These are phyloP conservation scores for Anguilla rostrata DNA, from an alignment of 2,113 vertebrate genomes.

Conservation along the genomic window DNA sequence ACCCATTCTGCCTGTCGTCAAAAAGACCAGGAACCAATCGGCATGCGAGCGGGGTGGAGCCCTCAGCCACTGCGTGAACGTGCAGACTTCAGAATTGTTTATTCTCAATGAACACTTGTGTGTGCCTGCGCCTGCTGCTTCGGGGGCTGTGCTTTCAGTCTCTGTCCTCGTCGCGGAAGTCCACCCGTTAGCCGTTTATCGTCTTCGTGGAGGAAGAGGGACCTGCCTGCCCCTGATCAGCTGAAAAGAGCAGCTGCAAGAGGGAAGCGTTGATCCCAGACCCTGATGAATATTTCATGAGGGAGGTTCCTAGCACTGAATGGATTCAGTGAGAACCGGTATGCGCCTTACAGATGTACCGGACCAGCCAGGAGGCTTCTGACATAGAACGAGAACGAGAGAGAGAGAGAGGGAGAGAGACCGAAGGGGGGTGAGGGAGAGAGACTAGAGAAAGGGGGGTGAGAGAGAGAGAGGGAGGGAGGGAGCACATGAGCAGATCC, in stretches of 20 bases:
- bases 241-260: slow-evolving; percentile 24
- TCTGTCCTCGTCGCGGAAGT: slow-evolving; percentile 9
- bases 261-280: slow-evolving; percentile 60
- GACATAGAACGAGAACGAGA: slow-evolving; percentile 41
- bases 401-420: slow-evolving; percentile 22
- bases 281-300: slow-evolving; percentile 71
- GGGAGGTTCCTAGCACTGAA: slow-evolving; percentile 70
- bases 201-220: slow-evolving; percentile 42
- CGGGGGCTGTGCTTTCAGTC: slow-evolving; percentile 21
- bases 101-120: slow-evolving; percentile 69
- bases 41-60: slow-evolving; percentile 73
- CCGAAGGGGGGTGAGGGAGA: slow-evolving; percentile 43
- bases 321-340: slow-evolving; percentile 69
- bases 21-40: slow-evolving; percentile 71
- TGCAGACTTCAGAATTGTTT: slow-evolving; percentile 59
- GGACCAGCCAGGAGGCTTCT: slow-evolving; percentile 69
- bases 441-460: neutral
- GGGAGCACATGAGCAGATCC: slow-evolving; percentile 54
- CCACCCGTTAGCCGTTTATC: slow-evolving; percentile 1
- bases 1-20: slow-evolving; percentile 65
- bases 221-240: slow-evolving; percentile 30
- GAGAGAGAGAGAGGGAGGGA: slow-evolving; percentile 12
- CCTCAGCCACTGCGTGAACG: slow-evolving; percentile 54
- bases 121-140: slow-evolving; percentile 47
- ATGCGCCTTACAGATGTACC: slow-evolving; percentile 67